These are phyloP conservation scores for Phrynocephalus guinanensis DNA, from an alignment of 2,797 vertebrate genomes.

Conservation along the genomic window DNA sequence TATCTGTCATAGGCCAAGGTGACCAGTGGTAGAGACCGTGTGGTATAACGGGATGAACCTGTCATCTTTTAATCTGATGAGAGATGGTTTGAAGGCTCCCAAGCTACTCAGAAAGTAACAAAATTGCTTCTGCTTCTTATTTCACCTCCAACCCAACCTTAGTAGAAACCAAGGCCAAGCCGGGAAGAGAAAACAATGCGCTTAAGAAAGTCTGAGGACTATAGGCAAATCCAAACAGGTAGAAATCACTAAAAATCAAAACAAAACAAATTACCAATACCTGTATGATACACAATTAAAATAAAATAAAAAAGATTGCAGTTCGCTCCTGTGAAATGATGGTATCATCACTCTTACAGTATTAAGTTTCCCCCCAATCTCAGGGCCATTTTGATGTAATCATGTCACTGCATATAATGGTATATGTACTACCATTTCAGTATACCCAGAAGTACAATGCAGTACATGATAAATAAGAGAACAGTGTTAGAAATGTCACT, in stretches of 20 bases:
- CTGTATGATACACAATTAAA: neutral
- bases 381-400: neutral
- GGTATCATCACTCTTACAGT: fast-evolving
- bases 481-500: neutral
- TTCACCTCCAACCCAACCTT: neutral
- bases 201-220: neutral
- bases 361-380: neutral
- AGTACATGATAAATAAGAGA: neutral
- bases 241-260: neutral
- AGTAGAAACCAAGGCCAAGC: neutral
- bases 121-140: neutral
- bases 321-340: neutral
- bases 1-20: neutral
- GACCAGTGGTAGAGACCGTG: neutral
- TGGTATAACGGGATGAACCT: neutral
- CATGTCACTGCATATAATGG: neutral
- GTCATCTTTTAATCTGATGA: neutral
- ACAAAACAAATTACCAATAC: neutral
- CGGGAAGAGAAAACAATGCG: neutral
- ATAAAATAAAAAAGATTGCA: neutral
- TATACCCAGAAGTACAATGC: neutral
- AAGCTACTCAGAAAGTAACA: neutral
- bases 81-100: neutral
- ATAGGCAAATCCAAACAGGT: neutral
- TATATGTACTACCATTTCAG: neutral